A percentile compares a stretch with the other conserved stretches of the same genome.
Conservation (phyloP, 2,797 vertebrate genomes). For the Parauchenoglanis ngamensis region DNA sequence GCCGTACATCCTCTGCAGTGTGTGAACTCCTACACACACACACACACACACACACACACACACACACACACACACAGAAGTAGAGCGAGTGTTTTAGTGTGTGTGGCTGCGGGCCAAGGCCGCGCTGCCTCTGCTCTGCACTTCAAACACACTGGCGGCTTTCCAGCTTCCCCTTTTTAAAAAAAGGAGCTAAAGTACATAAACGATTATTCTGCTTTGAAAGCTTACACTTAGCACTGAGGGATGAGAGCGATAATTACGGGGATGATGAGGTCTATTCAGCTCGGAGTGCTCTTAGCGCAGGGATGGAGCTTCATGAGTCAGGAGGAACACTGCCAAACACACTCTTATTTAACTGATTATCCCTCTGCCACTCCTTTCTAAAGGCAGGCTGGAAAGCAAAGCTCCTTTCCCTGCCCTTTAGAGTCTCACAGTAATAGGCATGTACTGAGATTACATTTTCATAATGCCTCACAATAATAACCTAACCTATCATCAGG, state of each 20-base stretch:
- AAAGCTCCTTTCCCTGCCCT: conserved; percentile 13
- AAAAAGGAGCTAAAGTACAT: conserved; percentile 51
- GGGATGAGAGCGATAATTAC: conserved; percentile 59
- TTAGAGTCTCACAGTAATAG: neutral
- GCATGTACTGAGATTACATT: neutral
- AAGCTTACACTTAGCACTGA: conserved; percentile 59
- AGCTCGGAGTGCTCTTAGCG: conserved; percentile 44
- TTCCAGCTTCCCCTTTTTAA: conserved; percentile 44
- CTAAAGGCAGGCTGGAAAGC: conserved; percentile 23
- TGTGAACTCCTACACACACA: too few relatives aligned
- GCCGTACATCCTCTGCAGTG: too few relatives aligned
- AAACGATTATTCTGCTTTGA: conserved; percentile 62
- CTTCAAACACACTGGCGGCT: conserved; percentile 50
- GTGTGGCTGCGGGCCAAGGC: conserved; percentile 53
- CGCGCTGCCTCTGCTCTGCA: conserved; percentile 45
- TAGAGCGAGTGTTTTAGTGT: conserved; percentile 45
- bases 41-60: neutral
- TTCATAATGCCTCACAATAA: conserved; percentile 2
- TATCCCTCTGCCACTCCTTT: conserved; percentile 27
- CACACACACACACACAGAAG: conserved; percentile 26
- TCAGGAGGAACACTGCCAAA: conserved; percentile 47
- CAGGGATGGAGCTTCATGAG: conserved; percentile 37
- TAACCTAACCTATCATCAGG: neutral
- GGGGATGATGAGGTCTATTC: conserved; percentile 57
- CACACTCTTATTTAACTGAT: conserved; percentile 38